Base-by-base conservation (phyloP, 2,888 invertebrate genomes). In the Patella depressa region DNA sequence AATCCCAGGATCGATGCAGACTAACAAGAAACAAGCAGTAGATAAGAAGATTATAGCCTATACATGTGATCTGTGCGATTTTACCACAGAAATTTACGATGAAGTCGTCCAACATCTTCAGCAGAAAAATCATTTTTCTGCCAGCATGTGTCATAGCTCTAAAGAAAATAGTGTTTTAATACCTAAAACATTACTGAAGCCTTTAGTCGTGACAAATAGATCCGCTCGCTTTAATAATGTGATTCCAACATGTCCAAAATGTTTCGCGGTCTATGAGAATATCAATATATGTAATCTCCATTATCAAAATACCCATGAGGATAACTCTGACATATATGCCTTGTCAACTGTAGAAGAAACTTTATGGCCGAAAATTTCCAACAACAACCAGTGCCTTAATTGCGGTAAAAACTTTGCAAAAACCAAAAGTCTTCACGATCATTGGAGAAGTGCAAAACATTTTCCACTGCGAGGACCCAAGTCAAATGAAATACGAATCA, bases 121-220 rank as follows among this genome's bases (percentile, higher is more conserved):
- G 24, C 19, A 65, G 24, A 24, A 65, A 65, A 65, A 19, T 65
- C 65, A 65, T 24, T 65, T 65, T 65, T 65, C 65, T 12, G 65
- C 65, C 65, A 65, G 65, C 65, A 65, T 65, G 65, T 65, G 65
- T 65, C 65, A 65, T 65, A 24, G 19, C 19, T 11, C 24, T 2
- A 65, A 65, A 24, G 65, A 65, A 65, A 65, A 65, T 65, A 24
- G 65, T 65, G 19, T 14, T 65, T 19, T 65, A 65, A 24, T 11
- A 24, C 65, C 65, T 65, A 65, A 65, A 65, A 65, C 65, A 24
- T 24, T 65, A 65, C 65, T 65, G 12, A 65, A 65, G 65, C 65
- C 65, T 24, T 65, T 65, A 65, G 65, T 65, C 14, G 65, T 65
- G 19, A 65, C 65, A 19, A 65, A 65, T 65, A 65, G 65, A 65